Conservation (phyloP, 1,140 invertebrate genomes). For the Lineus longissimus region DNA sequence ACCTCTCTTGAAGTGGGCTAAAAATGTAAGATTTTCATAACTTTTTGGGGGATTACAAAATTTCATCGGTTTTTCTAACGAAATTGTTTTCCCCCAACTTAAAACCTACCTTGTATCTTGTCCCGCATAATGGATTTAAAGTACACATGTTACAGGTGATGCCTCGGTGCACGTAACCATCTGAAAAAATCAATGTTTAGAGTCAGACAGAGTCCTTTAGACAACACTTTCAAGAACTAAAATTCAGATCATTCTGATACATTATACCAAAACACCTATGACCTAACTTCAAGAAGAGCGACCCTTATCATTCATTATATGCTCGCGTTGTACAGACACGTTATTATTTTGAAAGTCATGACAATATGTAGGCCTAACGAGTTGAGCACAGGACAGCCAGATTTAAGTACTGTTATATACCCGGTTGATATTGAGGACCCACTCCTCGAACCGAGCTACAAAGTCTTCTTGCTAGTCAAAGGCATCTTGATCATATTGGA, state of each 20-base stretch:
- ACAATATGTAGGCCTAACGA: neutral
- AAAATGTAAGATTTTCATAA: neutral
- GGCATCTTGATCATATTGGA: no score
- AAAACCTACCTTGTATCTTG: conserved; percentile 2
- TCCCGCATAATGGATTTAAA: neutral
- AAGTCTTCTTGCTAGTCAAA: no score
- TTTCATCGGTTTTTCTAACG: no score
- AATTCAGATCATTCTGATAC: neutral
- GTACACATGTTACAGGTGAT: conserved; percentile 1
- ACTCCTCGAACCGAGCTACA: no score
- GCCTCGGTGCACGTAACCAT: neutral
- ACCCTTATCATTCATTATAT: neutral
- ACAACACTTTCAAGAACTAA: no score
- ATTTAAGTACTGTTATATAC: no score
- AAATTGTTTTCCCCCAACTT: no score
- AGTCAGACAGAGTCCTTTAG: no score
- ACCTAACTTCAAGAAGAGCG: neutral
- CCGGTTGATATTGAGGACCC: no score
- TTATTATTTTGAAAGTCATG: neutral
- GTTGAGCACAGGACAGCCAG: no score
- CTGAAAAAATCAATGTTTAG: neutral
- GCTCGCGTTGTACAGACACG: neutral
- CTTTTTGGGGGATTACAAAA: no score
- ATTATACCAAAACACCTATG: neutral
- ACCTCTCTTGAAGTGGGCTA: neutral